A percentile compares a stretch with the other conserved stretches of the same genome.
phyloP scores from a whole-genome alignment of 2,797 vertebrate genomes.

The Poeciliopsis turneri region DNA sequence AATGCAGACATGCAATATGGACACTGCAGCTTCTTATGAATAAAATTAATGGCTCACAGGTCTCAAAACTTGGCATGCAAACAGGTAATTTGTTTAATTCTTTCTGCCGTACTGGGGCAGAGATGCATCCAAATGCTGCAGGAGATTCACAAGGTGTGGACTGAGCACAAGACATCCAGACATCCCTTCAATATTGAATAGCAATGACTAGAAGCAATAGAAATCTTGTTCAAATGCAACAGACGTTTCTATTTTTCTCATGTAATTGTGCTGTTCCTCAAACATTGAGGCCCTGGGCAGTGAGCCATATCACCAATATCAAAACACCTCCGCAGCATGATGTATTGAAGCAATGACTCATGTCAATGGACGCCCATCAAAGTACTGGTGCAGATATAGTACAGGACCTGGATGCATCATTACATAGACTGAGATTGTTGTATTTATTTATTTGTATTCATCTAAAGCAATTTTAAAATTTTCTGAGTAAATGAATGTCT shows the following conservation, averaged over 20 bases:
- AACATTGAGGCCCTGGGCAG: neutral
- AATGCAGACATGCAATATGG: neutral
- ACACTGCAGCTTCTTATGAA: neutral
- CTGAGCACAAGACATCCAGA: neutral
- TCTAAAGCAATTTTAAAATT: neutral
- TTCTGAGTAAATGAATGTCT: neutral
- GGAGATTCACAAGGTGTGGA: too few relatives aligned
- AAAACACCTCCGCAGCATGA: neutral
- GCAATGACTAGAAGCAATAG: neutral
- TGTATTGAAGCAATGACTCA: neutral
- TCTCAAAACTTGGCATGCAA: neutral
- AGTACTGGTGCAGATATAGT: neutral
- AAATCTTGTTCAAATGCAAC: neutral
- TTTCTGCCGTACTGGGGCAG: neutral
- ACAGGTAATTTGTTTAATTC: neutral
- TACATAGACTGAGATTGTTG: neutral
- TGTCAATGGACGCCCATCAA: neutral
- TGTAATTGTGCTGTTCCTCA: neutral
- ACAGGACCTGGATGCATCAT: neutral
- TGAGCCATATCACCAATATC: neutral
- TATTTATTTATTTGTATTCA: neutral
- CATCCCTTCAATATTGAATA: neutral
- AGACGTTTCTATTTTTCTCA: neutral
- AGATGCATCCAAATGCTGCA: too few relatives aligned
- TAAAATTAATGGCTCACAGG: neutral